Evolutionary conservation across 2,113 vertebrate genomes (phyloP).

Genomic region (Centropristis striata): DNA sequence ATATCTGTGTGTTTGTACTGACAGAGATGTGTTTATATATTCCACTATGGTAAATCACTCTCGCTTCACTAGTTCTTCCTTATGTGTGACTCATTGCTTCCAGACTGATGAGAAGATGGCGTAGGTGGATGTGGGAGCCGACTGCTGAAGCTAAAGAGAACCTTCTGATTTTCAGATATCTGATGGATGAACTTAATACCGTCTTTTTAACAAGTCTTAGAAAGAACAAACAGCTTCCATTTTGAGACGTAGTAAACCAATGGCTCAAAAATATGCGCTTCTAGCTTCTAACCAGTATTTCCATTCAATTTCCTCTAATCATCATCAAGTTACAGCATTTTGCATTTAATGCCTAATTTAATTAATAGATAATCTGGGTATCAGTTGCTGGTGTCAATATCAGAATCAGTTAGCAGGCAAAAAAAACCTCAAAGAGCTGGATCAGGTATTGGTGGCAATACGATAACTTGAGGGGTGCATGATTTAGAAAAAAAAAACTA

Average conservation of each 20-base stretch:
- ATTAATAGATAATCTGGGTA: not conserved
- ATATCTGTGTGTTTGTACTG: slow-evolving; percentile 38
- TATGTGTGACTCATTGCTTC: slow-evolving; percentile 66
- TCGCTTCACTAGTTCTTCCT: slow-evolving; percentile 53
- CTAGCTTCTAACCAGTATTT: too few species aligned
- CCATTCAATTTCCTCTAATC: too few species aligned
- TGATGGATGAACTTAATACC: slow-evolving; percentile 11
- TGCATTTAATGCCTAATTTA: not conserved
- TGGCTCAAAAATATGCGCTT: not conserved
- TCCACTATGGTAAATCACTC: slow-evolving; percentile 59
- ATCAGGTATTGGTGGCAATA: too few species aligned
- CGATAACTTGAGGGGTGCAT: too few species aligned
- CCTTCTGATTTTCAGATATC: slow-evolving; percentile 28
- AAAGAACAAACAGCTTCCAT: slow-evolving; percentile 24
- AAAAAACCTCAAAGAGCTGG: too few species aligned
- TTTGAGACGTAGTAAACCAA: slow-evolving; percentile 6
- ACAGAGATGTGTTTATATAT: slow-evolving; percentile 61
- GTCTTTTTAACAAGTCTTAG: slow-evolving; percentile 1
- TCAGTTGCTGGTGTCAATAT: not conserved
- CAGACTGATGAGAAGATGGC: slow-evolving; percentile 49
- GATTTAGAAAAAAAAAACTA: too few species aligned
- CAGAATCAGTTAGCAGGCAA: too few species aligned
- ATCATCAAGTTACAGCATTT: not conserved
- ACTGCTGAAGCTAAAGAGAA: slow-evolving; percentile 33
- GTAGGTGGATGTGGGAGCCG: slow-evolving; percentile 59